Percentiles rank a stretch among this genome's conserved stretches.
These are phyloP conservation scores for Tiphia femorata DNA, from an alignment of 2,888 invertebrate genomes.

Conservation along the genomic window DNA sequence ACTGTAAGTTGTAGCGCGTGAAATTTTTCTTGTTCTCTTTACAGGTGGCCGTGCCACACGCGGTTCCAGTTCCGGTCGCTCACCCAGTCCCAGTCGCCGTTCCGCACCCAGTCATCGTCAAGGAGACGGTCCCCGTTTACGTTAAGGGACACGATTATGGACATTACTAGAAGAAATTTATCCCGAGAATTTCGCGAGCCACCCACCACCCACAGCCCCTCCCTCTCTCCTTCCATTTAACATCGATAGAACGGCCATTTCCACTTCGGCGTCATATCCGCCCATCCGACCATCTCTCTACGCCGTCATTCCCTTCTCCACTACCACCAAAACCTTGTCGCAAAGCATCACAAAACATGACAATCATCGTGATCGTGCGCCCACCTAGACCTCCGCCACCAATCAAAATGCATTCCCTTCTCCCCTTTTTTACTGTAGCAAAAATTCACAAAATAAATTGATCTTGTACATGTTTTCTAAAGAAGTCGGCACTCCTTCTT, in stretches of 20 bases:
- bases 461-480: slow-evolving; percentile 61
- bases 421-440: slow-evolving; percentile 36
- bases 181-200: slow-evolving; percentile 8
- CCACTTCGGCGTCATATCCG: slow-evolving; percentile 8
- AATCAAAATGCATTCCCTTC: slow-evolving; percentile 46
- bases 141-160: slow-evolving; percentile 49
- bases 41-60: slow-evolving; percentile 66
- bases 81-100: slow-evolving; percentile 73
- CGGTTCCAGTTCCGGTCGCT: slow-evolving; percentile 73
- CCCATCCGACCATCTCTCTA: too few relatives aligned
- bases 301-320: too few relatives aligned
- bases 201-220: slow-evolving; percentile 1
- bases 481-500: slow-evolving; percentile 21
- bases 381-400: too few relatives aligned
- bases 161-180: slow-evolving; percentile 37
- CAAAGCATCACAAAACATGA: slow-evolving; percentile 43
- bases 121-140: slow-evolving; percentile 60
- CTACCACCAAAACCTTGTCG: slow-evolving; percentile 24
- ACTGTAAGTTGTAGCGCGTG: too few relatives aligned
- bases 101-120: slow-evolving; percentile 73
- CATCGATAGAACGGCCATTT: not conserved
- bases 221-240: not conserved
- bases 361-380: too few relatives aligned
- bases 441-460: slow-evolving; percentile 58
- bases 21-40: too few relatives aligned